Percentiles rank a stretch among this genome's conserved stretches.
Evolutionary conservation across 2,888 invertebrate genomes (phyloP).

Genomic region (Laspeyria flexula): DNA sequence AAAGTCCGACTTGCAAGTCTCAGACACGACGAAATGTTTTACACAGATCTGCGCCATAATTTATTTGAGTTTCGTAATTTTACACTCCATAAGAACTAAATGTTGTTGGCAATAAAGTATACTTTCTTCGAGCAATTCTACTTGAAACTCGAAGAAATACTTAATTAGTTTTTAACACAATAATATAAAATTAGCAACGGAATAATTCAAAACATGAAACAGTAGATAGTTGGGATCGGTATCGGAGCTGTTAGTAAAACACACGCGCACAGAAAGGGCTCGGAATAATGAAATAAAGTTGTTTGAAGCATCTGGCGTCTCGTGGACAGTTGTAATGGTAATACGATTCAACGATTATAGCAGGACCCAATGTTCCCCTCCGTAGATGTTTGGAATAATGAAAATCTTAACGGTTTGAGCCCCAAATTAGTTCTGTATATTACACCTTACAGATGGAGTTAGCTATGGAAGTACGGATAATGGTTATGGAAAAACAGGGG

Average conservation of each 20-base stretch:
- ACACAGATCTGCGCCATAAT: constrained; percentile 23
- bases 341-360: constrained; percentile 84
- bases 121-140: background rate
- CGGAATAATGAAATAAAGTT: constrained; percentile 76
- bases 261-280: constrained; percentile 52
- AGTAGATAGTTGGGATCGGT: constrained; percentile 33
- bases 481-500: constrained; percentile 34
- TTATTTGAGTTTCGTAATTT: constrained; percentile 34
- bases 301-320: constrained; percentile 77
- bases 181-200: constrained; percentile 5
- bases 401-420: constrained; percentile 74
- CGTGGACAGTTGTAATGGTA: constrained; percentile 83
- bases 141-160: background rate
- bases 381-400: constrained; percentile 76
- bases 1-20: constrained; percentile 31
- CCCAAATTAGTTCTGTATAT: constrained; percentile 76
- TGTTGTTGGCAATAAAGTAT: constrained; percentile 8
- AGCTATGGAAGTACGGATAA: constrained; percentile 29
- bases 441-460: constrained; percentile 42
- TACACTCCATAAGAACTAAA: constrained; percentile 18
- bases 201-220: constrained; percentile 14
- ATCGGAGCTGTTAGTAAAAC: constrained; percentile 45
- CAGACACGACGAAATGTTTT: constrained; percentile 27
- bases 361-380: constrained; percentile 61
- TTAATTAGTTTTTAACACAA: constrained; percentile 1